These are phyloP conservation scores for Larimichthys crocea DNA, from an alignment of 2,113 vertebrate genomes.

Conservation along the genomic window DNA sequence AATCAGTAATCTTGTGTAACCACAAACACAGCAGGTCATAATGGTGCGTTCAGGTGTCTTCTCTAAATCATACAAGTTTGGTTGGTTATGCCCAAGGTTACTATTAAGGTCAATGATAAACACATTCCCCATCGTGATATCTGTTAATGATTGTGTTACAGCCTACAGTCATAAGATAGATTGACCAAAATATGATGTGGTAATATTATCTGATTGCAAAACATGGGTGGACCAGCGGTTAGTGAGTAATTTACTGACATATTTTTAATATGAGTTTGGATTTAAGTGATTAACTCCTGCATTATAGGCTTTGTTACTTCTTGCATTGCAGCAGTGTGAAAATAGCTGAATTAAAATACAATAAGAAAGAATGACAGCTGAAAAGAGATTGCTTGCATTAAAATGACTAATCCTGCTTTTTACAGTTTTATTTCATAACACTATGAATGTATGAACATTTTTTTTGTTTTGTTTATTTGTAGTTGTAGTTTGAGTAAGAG, in stretches of 20 bases:
- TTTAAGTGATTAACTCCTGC: neutral
- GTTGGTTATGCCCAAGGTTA: neutral
- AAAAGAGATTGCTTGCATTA: neutral
- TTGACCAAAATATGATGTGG: neutral
- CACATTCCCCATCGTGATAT: neutral
- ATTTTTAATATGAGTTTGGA: neutral
- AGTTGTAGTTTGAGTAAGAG: too few species aligned
- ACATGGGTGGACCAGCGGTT: neutral
- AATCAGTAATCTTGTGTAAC: slow-evolving; percentile 34
- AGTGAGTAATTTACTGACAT: neutral
- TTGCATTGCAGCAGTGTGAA: too few species aligned
- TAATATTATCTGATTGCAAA: neutral
- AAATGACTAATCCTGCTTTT: neutral
- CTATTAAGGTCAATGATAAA: neutral
- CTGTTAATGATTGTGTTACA: neutral
- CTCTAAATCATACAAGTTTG: neutral
- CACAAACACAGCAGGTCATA: neutral
- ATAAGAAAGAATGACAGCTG: neutral
- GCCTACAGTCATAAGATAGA: neutral
- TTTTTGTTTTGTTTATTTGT: too few species aligned
- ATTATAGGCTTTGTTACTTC: neutral
- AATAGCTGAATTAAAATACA: neutral
- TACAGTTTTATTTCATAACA: too few species aligned
- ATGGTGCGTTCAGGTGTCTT: neutral
- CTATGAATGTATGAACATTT: too few species aligned